Evolutionary conservation across 2,888 invertebrate genomes (phyloP), one percentile per base, ranked within the genome.

Genomic region (Papilio demoleus): DNA sequence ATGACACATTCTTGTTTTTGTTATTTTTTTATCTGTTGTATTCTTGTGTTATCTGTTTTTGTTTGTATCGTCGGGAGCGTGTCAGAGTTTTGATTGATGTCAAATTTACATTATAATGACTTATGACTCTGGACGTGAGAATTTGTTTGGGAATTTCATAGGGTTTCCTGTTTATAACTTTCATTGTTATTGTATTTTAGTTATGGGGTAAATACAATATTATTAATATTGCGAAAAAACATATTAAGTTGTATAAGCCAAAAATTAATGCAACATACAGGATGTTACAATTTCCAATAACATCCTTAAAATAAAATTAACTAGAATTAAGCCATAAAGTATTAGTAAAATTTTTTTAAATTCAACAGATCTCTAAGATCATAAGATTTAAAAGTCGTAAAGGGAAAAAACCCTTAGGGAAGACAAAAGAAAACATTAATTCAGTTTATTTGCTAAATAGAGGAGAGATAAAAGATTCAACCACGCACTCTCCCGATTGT

Each of bases 61-160:
- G 77, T 80, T 78, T 79, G 76, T 76, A 77, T 77, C 77, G 77
- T 73, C 74, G 84, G 84, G 86, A 76, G 88, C 85, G 92, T 88
- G 92, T 79, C 88, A 78, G 72, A 85, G 85, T 88, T 90, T 86
- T 90, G 91, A 92, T 84, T 82, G 84, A 86, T 89, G 92, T 91
- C 91, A 91, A 86, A 90, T 89, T 88, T 90, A 86, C 85, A 88
- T 90, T 85, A 85, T 84, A 86, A 86, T 83, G 77, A 79, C 76
- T 73, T 76, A 76, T 76, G n/a, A n/a, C n/a, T n/a, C 72, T 71
- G 79, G 76, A 78, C 84, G 88, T 89, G 90, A 82, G 90, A 90
- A 88, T 81, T 76, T 80, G 47, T 81, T 80, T 79, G 75, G 70
- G 73, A 58, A n/a, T n/a, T 73, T 68, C 17, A 38, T 59, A 22